Evolutionary conservation across 2,888 invertebrate genomes (phyloP).

Genomic region (Chouioia cunea): DNA sequence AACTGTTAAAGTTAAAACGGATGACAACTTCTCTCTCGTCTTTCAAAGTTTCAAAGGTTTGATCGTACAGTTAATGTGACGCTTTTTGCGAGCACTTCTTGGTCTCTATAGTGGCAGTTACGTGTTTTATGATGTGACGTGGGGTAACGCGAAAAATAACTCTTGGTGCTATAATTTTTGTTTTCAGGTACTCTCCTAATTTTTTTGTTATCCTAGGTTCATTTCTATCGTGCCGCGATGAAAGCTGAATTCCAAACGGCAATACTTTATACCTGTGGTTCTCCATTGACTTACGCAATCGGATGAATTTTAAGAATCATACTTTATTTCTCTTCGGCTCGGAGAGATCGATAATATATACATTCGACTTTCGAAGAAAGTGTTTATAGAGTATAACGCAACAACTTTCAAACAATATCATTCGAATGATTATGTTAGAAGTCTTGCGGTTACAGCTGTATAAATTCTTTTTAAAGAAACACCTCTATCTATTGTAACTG

Average conservation of each 20-base stretch:
- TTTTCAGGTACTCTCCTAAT: not conserved
- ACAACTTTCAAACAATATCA: too few species aligned
- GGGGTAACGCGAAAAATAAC: conserved; percentile 28
- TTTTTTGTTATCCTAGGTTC: not conserved
- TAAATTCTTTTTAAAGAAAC: too few species aligned
- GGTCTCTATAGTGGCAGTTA: conserved; percentile 11
- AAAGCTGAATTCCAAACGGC: conserved; percentile 5
- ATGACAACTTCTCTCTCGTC: too few species aligned
- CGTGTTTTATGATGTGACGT: conserved; percentile 33
- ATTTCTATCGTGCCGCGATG: not conserved
- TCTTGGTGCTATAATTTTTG: conserved; percentile 18
- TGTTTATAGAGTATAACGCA: too few species aligned
- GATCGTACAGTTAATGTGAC: conserved; percentile 23
- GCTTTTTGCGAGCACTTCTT: conserved; percentile 7
- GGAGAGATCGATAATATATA: too few species aligned
- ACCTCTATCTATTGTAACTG: too few species aligned
- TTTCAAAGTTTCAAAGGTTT: not conserved
- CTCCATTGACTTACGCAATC: not conserved
- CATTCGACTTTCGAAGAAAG: too few species aligned
- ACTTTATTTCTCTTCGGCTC: too few species aligned
- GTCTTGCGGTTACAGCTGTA: too few species aligned
- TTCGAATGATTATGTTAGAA: too few species aligned
- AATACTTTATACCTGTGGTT: not conserved
- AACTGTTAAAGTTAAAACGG: too few species aligned
- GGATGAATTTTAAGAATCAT: not conserved